Conservation (phyloP, 2,797 vertebrate species). For the Morelia viridis region DNA sequence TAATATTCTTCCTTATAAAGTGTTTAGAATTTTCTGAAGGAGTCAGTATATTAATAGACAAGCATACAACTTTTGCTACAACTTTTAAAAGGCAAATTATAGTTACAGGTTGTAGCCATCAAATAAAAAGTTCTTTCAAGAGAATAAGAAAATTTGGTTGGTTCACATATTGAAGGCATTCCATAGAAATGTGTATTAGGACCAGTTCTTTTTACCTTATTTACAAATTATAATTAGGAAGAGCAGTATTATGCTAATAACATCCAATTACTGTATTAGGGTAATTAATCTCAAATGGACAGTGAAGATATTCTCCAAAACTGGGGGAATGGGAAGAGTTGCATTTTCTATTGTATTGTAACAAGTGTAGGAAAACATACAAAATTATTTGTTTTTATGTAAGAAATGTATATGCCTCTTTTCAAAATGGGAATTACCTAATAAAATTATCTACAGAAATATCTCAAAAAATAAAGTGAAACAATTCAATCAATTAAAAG, state of each 20-base stretch:
- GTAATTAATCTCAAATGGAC: background rate
- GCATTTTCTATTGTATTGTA: background rate
- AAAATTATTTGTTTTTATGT: background rate
- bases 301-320: background rate
- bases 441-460: background rate
- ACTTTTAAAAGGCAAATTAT: background rate
- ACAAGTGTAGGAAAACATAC: background rate
- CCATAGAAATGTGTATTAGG: background rate
- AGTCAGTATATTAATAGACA: background rate
- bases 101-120: background rate
- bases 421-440: background rate
- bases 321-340: background rate
- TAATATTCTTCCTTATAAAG: background rate
- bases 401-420: background rate
- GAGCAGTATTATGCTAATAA: background rate
- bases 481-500: background rate
- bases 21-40: background rate
- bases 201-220: background rate
- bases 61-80: background rate
- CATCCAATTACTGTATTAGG: background rate
- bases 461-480: background rate
- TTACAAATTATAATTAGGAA: background rate
- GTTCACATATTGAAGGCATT: background rate
- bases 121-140: background rate
- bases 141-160: background rate